phyloP scores from a whole-genome alignment of 2,797 vertebrate genomes.

The Margarornis squamiger region DNA sequence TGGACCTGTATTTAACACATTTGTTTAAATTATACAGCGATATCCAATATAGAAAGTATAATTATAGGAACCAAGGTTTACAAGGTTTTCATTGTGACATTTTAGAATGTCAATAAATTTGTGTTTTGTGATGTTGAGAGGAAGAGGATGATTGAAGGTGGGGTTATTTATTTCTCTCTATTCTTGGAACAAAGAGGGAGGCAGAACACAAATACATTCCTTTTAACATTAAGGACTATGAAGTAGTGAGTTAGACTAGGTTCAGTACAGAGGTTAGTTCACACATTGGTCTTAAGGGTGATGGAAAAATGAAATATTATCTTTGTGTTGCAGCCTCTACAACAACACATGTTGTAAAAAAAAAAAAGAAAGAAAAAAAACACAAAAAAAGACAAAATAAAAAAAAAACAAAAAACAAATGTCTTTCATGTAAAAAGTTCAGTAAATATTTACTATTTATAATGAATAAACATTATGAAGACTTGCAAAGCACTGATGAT shows the following conservation, averaged over 20 bases:
- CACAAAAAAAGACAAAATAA: no score
- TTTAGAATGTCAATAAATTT: slow-evolving; percentile 83
- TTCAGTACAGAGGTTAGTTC: slow-evolving; percentile 76
- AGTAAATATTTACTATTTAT: slow-evolving; percentile 98
- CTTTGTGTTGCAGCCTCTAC: slow-evolving; percentile 83
- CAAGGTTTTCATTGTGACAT: slow-evolving; percentile 77
- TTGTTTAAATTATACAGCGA: slow-evolving; percentile 75
- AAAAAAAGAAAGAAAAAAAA: neutral
- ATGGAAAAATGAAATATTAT: slow-evolving; percentile 76
- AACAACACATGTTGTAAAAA: slow-evolving; percentile 81
- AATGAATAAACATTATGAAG: slow-evolving; percentile 89
- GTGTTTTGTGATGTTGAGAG: slow-evolving; percentile 73
- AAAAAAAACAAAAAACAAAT: slow-evolving; percentile 37
- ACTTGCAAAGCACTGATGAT: slow-evolving; percentile 70
- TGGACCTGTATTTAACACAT: slow-evolving; percentile 52
- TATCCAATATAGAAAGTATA: slow-evolving; percentile 65
- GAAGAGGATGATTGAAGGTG: slow-evolving; percentile 64
- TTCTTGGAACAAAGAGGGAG: slow-evolving; percentile 74
- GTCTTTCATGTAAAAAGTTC: slow-evolving; percentile 90
- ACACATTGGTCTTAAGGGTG: slow-evolving; percentile 82
- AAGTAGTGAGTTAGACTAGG: slow-evolving; percentile 76
- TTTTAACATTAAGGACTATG: slow-evolving; percentile 76
- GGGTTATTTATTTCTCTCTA: slow-evolving; percentile 88
- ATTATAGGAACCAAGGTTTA: slow-evolving; percentile 76
- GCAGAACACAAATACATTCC: slow-evolving; percentile 82